Conservation (phyloP, 1,140 invertebrate species). For the Rhopalosiphum maidis region DNA sequence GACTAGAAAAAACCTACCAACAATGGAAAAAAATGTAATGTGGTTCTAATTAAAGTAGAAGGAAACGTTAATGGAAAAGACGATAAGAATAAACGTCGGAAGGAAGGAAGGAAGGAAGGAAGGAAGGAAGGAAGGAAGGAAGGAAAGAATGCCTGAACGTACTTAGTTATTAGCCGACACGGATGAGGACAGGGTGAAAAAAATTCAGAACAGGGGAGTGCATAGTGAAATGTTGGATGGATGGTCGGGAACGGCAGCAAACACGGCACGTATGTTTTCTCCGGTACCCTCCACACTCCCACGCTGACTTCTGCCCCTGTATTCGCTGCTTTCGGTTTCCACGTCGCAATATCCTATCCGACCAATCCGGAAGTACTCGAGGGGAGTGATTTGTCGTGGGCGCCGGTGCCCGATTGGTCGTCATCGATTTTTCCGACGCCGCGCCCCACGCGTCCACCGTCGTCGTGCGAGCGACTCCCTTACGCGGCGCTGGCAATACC, state of each 20-base stretch:
- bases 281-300: background rate
- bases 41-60: conserved; percentile 43
- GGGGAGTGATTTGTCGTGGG: conserved; percentile 56
- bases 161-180: conserved; percentile 49
- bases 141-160: conserved; percentile 54
- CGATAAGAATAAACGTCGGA: conserved; percentile 56
- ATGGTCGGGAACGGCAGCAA: conserved; percentile 12
- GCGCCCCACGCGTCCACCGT: conserved; percentile 46
- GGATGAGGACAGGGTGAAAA: background rate
- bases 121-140: conserved; percentile 53
- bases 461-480: background rate
- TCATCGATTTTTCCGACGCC: conserved; percentile 59
- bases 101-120: conserved; percentile 55
- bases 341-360: conserved; percentile 42
- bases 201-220: background rate
- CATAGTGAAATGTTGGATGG: conserved; percentile 26
- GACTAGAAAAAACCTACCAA: background rate
- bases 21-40: conserved; percentile 14
- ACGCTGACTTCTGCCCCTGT: background rate
- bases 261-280: conserved; percentile 54
- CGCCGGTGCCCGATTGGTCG: conserved; percentile 59
- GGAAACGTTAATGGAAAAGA: conserved; percentile 50
- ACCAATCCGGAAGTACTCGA: conserved; percentile 58
- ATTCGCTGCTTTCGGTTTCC: conserved; percentile 16
- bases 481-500: conserved; percentile 12